These are phyloP conservation scores for Ameiurus melas DNA, from an alignment of 2,113 vertebrate species.

Conservation along the genomic window DNA sequence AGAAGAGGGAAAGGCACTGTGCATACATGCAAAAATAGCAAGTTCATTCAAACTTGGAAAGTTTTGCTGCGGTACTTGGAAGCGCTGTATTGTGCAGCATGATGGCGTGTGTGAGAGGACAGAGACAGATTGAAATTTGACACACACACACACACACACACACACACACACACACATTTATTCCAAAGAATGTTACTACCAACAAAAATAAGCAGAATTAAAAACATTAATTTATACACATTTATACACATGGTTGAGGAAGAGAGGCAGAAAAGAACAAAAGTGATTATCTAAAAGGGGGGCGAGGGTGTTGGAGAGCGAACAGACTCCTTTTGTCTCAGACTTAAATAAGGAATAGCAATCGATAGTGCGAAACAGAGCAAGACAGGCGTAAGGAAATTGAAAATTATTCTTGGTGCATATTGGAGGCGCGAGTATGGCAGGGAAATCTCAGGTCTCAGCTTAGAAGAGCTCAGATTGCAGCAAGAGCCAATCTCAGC, in stretches of 20 bases:
- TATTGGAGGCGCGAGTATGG: slow-evolving; percentile 36
- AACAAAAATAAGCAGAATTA: neutral
- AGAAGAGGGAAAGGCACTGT: neutral
- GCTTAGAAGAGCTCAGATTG: slow-evolving; percentile 40
- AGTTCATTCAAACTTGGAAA: slow-evolving; percentile 4
- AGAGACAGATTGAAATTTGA: slow-evolving; percentile 27
- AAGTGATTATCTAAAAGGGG: neutral
- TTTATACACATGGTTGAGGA: neutral
- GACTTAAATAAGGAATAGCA: slow-evolving; percentile 61
- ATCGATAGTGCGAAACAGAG: slow-evolving; percentile 67
- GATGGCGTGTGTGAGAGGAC: neutral
- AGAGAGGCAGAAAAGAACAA: neutral
- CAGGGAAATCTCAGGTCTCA: slow-evolving; percentile 40
- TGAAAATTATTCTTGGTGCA: slow-evolving; percentile 62
- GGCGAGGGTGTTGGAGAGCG: slow-evolving; percentile 9
- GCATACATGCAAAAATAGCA: neutral
- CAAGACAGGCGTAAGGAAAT: slow-evolving; percentile 66
- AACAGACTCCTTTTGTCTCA: slow-evolving; percentile 58
- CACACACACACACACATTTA: neutral
- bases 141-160: too few relatives aligned
- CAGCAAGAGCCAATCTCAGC: slow-evolving; percentile 28
- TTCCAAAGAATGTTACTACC: neutral
- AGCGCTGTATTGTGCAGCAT: neutral
- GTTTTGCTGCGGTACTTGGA: neutral
- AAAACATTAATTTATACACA: neutral